phyloP scores from a whole-genome alignment of 2,113 vertebrate genomes.

The Gavia stellata region DNA sequence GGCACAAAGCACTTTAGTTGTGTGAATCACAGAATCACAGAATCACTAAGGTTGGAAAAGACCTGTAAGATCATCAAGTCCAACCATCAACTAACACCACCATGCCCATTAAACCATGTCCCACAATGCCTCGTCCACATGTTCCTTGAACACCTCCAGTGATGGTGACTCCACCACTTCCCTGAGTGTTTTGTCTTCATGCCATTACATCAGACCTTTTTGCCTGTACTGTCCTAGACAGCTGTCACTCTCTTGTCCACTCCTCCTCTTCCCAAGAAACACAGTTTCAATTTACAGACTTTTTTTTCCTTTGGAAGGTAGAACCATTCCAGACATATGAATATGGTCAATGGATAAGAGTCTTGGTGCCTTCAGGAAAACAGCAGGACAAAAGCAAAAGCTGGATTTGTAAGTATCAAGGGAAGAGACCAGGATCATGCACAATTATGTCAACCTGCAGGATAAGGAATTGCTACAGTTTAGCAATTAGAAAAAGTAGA shows the following conservation, averaged over 20 bases:
- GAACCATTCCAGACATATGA: neutral
- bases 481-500: neutral
- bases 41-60: no score
- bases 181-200: neutral
- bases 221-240: neutral
- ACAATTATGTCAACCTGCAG: neutral
- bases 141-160: no score
- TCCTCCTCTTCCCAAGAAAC: neutral
- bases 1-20: neutral
- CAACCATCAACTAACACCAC: no score
- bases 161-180: no score
- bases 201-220: neutral
- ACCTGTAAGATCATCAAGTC: no score
- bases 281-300: neutral
- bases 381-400: neutral
- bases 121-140: no score
- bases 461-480: neutral
- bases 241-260: neutral
- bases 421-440: rapidly evolving
- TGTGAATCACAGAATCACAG: no score
- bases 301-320: neutral
- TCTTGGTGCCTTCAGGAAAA: neutral
- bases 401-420: neutral
- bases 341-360: neutral
- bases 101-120: no score